Percentiles rank a stretch among this genome's conserved stretches.
Conservation (phyloP, 1,140 invertebrate species). For the Megathymus violae region DNA sequence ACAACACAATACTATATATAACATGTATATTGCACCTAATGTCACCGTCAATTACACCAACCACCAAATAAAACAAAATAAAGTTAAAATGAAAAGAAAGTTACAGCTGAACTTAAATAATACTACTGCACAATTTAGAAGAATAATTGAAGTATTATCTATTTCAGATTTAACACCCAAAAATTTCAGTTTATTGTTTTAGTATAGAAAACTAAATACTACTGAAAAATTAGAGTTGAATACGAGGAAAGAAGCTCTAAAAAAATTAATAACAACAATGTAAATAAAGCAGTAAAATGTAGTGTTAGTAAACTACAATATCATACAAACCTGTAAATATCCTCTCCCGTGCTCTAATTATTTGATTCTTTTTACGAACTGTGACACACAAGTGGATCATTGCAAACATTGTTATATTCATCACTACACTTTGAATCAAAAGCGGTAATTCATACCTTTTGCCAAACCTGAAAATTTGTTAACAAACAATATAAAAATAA, state of each 20-base stretch:
- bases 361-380: constrained; percentile 93
- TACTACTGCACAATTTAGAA: constrained; percentile 7
- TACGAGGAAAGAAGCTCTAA: constrained; percentile 43
- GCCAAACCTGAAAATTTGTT: constrained; percentile 95
- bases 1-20: constrained; percentile 83
- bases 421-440: constrained; percentile 97
- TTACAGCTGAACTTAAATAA: constrained; percentile 29
- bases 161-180: constrained; percentile 2
- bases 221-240: constrained; percentile 12
- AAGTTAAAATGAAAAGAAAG: constrained; percentile 61
- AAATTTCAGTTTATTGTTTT: neutral
- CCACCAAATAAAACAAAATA: constrained; percentile 81
- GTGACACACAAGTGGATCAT: constrained; percentile 97
- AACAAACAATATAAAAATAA: constrained; percentile 34
- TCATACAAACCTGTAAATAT: constrained; percentile 92
- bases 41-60: constrained; percentile 75
- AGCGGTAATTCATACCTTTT: constrained; percentile 97
- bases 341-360: constrained; percentile 89
- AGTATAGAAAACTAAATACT: constrained; percentile 10
- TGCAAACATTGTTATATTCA: constrained; percentile 97
- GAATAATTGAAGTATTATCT: constrained; percentile 2
- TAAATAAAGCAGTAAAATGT: constrained; percentile 19
- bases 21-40: constrained; percentile 83
- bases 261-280: constrained; percentile 51
- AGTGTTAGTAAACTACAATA: constrained; percentile 21